Percentiles rank a stretch among this genome's conserved stretches.
Evolutionary conservation across 2,888 invertebrate species (phyloP).

Genomic region (Muschampia staudingeri): DNA sequence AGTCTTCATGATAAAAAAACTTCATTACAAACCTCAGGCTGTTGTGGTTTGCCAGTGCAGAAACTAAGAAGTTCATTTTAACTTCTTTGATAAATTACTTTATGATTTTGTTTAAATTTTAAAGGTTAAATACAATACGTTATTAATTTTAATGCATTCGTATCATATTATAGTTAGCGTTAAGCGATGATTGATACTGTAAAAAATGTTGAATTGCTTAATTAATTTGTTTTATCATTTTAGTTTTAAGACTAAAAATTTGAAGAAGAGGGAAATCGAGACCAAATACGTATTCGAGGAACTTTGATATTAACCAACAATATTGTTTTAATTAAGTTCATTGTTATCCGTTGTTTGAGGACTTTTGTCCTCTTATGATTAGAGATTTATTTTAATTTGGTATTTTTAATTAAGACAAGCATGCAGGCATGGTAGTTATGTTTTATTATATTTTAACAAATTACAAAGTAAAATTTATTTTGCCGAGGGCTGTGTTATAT

Average conservation of each 20-base stretch:
- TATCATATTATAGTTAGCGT: no score
- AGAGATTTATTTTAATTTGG: no score
- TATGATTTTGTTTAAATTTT: no score
- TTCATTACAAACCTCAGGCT: no score
- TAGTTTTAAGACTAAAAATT: slow-evolving; percentile 14
- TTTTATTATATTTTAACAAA: neutral
- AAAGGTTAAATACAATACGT: no score
- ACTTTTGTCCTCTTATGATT: neutral
- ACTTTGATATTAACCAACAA: neutral
- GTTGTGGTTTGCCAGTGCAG: no score
- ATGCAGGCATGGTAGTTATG: neutral
- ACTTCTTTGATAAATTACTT: no score
- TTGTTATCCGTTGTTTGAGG: slow-evolving; percentile 1
- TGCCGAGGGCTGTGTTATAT: slow-evolving; percentile 25
- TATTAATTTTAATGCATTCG: no score
- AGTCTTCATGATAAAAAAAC: no score
- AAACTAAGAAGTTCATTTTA: no score
- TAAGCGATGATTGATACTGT: no score
- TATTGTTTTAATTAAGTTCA: neutral
- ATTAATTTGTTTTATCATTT: neutral
- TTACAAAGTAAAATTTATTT: slow-evolving; percentile 10
- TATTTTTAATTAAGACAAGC: neutral
- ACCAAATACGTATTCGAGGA: slow-evolving; percentile 19
- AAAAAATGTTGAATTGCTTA: no score
- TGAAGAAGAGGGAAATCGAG: neutral